Conservation (phyloP, 2,888 invertebrate genomes). For the Hemaris fuciformis region DNA sequence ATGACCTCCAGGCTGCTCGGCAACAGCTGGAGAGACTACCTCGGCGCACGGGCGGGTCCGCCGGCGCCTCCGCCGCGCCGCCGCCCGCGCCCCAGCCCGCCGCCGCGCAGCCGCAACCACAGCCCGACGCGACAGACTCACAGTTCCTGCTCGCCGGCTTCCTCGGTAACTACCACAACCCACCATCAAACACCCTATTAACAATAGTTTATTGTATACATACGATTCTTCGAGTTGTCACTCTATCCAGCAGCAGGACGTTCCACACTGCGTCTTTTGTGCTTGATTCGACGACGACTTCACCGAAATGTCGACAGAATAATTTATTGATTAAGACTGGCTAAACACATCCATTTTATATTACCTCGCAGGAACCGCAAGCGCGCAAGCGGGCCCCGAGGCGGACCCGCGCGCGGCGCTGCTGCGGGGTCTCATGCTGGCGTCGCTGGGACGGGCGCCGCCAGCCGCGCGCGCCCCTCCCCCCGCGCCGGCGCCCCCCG, state of each 20-base stretch:
- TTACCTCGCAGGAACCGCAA: slow-evolving; percentile 43
- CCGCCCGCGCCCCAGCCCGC: slow-evolving; percentile 66
- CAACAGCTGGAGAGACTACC: slow-evolving; percentile 95
- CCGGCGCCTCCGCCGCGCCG: slow-evolving; percentile 80
- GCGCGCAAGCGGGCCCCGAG: slow-evolving; percentile 49
- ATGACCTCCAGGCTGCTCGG: slow-evolving; percentile 85
- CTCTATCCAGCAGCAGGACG: too few relatives aligned
- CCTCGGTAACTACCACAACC: slow-evolving; percentile 46
- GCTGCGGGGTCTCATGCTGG: slow-evolving; percentile 71
- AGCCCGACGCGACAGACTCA: slow-evolving; percentile 52
- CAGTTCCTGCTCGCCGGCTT: slow-evolving; percentile 66
- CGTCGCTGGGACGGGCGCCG: slow-evolving; percentile 66
- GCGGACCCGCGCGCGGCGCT: slow-evolving; percentile 67
- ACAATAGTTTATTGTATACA: too few relatives aligned
- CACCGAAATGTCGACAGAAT: neutral
- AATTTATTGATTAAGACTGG: too few relatives aligned
- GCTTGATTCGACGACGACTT: too few relatives aligned
- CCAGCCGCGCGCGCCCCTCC: slow-evolving; percentile 38
- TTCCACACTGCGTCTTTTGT: too few relatives aligned
- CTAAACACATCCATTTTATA: neutral
- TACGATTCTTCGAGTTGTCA: too few relatives aligned
- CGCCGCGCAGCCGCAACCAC: slow-evolving; percentile 63
- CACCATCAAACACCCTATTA: too few relatives aligned
- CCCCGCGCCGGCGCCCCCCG: slow-evolving; percentile 33
- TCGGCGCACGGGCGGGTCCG: slow-evolving; percentile 85